phyloP scores from a whole-genome alignment of 2,113 vertebrate species.

The Cettia cetti region DNA sequence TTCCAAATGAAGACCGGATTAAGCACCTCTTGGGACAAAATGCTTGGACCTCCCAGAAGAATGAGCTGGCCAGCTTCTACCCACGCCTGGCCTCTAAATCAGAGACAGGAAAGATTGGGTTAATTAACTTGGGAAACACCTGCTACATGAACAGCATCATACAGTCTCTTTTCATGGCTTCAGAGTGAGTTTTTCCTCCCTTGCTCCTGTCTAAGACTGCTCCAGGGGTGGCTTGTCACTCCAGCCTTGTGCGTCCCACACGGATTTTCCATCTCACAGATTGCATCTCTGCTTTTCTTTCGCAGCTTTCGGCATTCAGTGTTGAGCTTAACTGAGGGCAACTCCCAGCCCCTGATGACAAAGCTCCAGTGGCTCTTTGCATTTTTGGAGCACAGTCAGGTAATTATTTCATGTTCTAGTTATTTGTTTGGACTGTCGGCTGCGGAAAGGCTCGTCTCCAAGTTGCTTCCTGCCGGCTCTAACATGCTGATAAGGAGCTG shows the following conservation, averaged over 20 bases:
- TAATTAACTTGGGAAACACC: conserved; percentile 84
- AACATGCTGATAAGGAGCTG: neutral
- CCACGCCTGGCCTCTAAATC: conserved; percentile 79
- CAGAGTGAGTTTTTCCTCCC: conserved; percentile 71
- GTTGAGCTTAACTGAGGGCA: conserved; percentile 76
- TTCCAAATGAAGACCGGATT: conserved; percentile 81
- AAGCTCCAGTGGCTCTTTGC: conserved; percentile 83
- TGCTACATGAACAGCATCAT: conserved; percentile 86
- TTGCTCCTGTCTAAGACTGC: neutral
- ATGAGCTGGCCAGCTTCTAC: conserved; percentile 75
- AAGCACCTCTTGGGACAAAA: conserved; percentile 81
- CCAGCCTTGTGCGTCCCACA: rapidly evolving
- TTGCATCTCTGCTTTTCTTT: conserved; percentile 3
- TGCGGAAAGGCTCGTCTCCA: conserved; percentile 56
- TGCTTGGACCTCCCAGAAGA: conserved; percentile 82
- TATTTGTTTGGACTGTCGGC: conserved; percentile 57
- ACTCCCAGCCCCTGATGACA: conserved; percentile 81
- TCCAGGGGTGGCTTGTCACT: neutral
- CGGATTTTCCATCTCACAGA: neutral
- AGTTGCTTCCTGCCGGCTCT: conserved; percentile 42
- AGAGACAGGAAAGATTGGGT: conserved; percentile 80
- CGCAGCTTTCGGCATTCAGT: conserved; percentile 80
- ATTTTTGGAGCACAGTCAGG: conserved; percentile 85
- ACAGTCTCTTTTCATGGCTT: conserved; percentile 84
- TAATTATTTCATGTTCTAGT: conserved; percentile 62